Evolutionary conservation across 2,888 invertebrate species (phyloP), one percentile per base, ranked within the genome.

Genomic region (Suillia variegata): DNA sequence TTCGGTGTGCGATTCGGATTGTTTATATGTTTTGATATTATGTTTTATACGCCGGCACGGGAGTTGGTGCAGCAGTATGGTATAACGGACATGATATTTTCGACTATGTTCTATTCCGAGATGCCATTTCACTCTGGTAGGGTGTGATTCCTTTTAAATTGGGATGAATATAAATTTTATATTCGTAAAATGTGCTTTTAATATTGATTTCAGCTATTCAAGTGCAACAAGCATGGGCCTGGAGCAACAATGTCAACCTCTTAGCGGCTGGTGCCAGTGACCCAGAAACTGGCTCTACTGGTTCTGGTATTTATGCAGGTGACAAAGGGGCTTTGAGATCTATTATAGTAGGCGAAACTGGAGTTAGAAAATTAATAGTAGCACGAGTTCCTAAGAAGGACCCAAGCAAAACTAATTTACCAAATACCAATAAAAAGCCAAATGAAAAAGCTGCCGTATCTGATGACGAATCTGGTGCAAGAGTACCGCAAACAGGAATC

Each of bases 21-120:
- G 68, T 89, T 91, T 74, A 89, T 89, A 56, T 94, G 95, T 79
- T 94, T 94, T 77, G 95, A 95, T 72, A 85, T 94, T n/a, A 81
- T 93, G 69, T 94, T 91, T 80, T 85, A 88, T 69, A 83, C 86
- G 2, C 93, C 94, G 0, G 85, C 89, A 0, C 80, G 89, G 34
- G 85, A 86, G 49, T 56, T 81, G 17, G 70, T 79, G 8, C 67
- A 70, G 60, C 63, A 66, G 0, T 59, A 67, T 31, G 74, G 77
- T 1, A 50, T 81, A 0, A 73, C 31, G 0, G 69, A 82, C 62
- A 56, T 82, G 13, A 73, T 71, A 83, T 88, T 34, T 72, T 86
- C 90, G 1, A 88, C 90, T 0, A 88, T 90, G 79, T 95, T 94
- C 91, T 89, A 89, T 69, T 91, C 93, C 1, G 90, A 93, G 74